phyloP scores from a whole-genome alignment of 1,140 invertebrate genomes.

The Centruroides vittatus region DNA sequence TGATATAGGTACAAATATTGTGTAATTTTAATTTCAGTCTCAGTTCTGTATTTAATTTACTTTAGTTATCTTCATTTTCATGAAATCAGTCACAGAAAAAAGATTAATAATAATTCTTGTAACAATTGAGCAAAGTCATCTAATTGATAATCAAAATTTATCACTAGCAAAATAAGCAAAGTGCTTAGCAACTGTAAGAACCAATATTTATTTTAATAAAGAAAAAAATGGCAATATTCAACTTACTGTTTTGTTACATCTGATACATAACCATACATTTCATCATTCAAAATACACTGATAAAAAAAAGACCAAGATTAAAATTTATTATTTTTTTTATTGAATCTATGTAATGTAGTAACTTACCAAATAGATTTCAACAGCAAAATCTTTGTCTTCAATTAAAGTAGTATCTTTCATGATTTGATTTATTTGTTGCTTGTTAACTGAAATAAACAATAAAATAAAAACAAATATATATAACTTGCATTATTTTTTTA shows the following conservation, averaged over 20 bases:
- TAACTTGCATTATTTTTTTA: neutral
- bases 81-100: no score
- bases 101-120: no score
- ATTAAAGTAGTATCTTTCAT: conserved; percentile 56
- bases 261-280: conserved; percentile 56
- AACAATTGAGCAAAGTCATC: no score
- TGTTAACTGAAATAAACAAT: conserved; percentile 20
- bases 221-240: conserved; percentile 14
- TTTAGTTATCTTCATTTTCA: no score
- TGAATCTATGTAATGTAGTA: conserved; percentile 1
- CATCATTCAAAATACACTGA: conserved; percentile 50
- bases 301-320: conserved; percentile 17
- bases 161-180: no score
- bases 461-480: conserved; percentile 15
- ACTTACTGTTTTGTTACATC: conserved; percentile 56
- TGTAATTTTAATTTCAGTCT: no score
- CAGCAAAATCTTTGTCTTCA: conserved; percentile 49
- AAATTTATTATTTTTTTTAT: conserved; percentile 22
- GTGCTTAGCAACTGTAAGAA: neutral
- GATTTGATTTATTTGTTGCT: conserved; percentile 37
- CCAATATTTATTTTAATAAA: conserved; percentile 1
- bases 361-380: conserved; percentile 58
- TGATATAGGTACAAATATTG: no score
- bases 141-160: no score
- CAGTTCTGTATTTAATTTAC: no score